Evolutionary conservation across 1,140 invertebrate species (phyloP), one percentile per base, ranked within the genome.

Genomic region (Lasioglossum baleicum): DNA sequence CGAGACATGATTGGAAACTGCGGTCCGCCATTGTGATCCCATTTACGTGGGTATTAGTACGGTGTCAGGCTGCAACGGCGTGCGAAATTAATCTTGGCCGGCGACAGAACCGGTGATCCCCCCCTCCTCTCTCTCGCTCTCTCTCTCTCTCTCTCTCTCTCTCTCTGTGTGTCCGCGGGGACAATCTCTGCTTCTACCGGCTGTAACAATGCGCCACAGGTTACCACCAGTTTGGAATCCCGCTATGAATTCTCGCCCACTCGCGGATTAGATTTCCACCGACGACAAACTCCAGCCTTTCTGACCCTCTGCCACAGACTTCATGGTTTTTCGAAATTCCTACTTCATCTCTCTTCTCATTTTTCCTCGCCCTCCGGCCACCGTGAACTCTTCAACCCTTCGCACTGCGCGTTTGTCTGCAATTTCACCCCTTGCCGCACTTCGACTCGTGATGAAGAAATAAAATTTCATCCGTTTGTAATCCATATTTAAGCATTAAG

Each of bases 1-100:
- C 84, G 81, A 83, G 84, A 90, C 90, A 91, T 90, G 90, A 91
- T 91, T 91, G 90, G 90, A 91, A 91, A 91, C 90, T 88, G 89
- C 89, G 90, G 89, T 90, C 87, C 87, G 89, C 88, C 88, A 91
- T 91, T 91, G 90, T 91, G 87, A 90, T 91, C 90, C 90, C 88
- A 91, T 91, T 91, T 91, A 91, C 88, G 89, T 88, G 89, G 89
- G 88, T 88, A 91, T 91, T 91, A 91, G 90, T 89, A 83, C 83
- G 87, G 85, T 90, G 87, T 90, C 88, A 88, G 83, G 84, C 88
- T 86, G 84, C 81, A 88, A 82, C 88, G 85, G 84, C 84, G 87
- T 88, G 88, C 90, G 87, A 91, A 91, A 91, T 91, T 91, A 90
- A 91, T 91, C 90, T 90, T 81, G 80, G 83, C 73, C 77, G 69